Conservation (phyloP, 2,797 vertebrate genomes). For the Hybognathus amarus region DNA sequence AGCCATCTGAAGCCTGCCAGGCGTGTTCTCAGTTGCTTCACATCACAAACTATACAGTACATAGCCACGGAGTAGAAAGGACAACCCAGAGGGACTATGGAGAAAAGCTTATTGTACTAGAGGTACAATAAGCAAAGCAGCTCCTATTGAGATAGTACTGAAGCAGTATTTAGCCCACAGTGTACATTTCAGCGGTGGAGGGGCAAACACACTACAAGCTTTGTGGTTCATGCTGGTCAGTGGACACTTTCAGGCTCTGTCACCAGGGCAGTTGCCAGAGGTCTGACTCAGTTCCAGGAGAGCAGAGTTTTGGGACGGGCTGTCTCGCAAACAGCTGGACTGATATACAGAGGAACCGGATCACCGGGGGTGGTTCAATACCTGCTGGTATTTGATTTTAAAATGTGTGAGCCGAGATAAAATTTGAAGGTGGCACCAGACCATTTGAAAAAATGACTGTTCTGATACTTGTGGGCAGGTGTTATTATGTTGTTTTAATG, state of each 20-base stretch:
- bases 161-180: constrained; percentile 79
- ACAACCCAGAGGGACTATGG: constrained; percentile 49
- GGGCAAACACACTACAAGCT: constrained; percentile 76
- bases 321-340: constrained; percentile 55
- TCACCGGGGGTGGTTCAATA: background rate
- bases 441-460: background rate
- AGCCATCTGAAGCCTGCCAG: background rate
- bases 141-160: constrained; percentile 83
- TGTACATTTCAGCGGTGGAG: constrained; percentile 77
- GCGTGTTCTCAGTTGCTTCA: background rate
- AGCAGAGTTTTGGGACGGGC: constrained; percentile 53
- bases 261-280: constrained; percentile 44
- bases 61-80: background rate
- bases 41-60: constrained; percentile 26
- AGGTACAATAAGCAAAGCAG: constrained; percentile 85
- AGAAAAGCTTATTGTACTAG: constrained; percentile 83
- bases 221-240: constrained; percentile 72
- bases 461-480: background rate
- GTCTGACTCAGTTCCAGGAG: constrained; percentile 53
- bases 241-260: constrained; percentile 62
- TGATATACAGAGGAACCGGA: constrained; percentile 23
- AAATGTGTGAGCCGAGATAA: background rate
- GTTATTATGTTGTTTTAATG: background rate
- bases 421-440: background rate
- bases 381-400: constrained; percentile 12